Evolutionary conservation across 2,113 vertebrate genomes (phyloP).

Genomic region (Calyptomena viridis): DNA sequence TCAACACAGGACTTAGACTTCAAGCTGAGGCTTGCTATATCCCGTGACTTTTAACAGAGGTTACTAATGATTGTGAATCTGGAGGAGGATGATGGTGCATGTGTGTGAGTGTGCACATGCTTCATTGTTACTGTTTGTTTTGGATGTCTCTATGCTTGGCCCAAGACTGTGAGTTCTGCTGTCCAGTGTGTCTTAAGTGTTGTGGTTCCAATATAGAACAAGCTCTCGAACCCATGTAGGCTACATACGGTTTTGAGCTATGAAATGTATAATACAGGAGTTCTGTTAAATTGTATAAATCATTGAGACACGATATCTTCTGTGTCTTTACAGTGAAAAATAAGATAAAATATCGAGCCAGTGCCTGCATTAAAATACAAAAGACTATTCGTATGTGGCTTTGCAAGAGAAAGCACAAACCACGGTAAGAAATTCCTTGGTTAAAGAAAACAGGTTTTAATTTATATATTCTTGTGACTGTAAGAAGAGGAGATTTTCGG

Average conservation of each 20-base stretch:
- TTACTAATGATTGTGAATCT: not conserved
- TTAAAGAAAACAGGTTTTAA: not conserved
- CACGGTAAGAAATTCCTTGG: slow-evolving; percentile 79
- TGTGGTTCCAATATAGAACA: not conserved
- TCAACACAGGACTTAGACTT: not conserved
- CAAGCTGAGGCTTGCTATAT: not conserved
- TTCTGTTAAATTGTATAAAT: not conserved
- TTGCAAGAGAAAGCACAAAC: slow-evolving; percentile 94
- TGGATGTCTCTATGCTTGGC: not conserved
- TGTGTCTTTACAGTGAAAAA: slow-evolving; percentile 86
- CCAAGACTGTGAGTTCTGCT: not conserved
- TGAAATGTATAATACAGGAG: not conserved
- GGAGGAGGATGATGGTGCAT: too few relatives aligned
- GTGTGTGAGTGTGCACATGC: rapidly evolving
- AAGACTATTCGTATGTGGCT: slow-evolving; percentile 98
- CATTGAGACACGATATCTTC: not conserved
- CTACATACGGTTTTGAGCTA: not conserved
- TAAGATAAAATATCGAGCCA: slow-evolving; percentile 90
- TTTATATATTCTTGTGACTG: not conserved
- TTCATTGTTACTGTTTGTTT: not conserved
- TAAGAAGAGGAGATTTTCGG: not conserved
- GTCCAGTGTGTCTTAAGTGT: not conserved
- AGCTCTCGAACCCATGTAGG: not conserved
- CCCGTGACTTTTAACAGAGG: not conserved
- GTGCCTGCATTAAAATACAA: slow-evolving; percentile 91